Base-by-base conservation (phyloP, 2,888 invertebrate genomes). In the Chaetogeoica ovagalla region DNA sequence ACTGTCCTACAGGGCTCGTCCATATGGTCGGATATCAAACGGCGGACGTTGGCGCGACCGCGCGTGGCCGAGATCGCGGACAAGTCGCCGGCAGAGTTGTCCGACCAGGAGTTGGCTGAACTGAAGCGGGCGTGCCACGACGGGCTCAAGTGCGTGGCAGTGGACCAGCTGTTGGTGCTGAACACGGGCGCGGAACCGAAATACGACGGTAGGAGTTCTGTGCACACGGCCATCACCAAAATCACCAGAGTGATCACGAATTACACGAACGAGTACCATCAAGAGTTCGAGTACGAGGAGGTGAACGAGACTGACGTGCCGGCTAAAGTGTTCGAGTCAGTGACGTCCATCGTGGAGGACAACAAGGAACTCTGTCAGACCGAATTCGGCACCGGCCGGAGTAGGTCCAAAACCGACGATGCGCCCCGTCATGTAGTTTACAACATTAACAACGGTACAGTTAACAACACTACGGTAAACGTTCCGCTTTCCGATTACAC, bases 61-160 rank as follows among this genome's bases (percentile, higher is more conserved):
- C 19, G 0, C 7, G 3, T 55, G 37, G 57, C 19, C 21, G n/a
- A n/a, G 0, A 13, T 6, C 1, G 6, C 11, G 2, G 55, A 52
- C 8, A 23, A 23, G 21, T 57, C 75, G 30, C 79, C 63, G 23
- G 21, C 39, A 0, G 2, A 23, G 0, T 6, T 55, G 23, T 19
- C 62, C 1, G 79, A 79, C 39, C 0, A 43, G 23, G 60, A 70
- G 19, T 7, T 63, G 55, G 6, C n/a, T 7, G 0, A 3, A 8
- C 15, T 68, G 43, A 57, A 15, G 19, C 23, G n/a, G 2, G 55
- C 21, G 9, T 79, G 71, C 15, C 39, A 71, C 23, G 79, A 71
- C 11, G 70, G 55, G 11, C 62, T 79, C 15, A 71, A 70, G 23
- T 71, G 79, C 39, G 79, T 71, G 55, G 63, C 70, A 13, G 70